Evolutionary conservation across 2,797 vertebrate species (phyloP), one percentile per base, ranked within the genome.

Genomic region (Neostethus bicornis): DNA sequence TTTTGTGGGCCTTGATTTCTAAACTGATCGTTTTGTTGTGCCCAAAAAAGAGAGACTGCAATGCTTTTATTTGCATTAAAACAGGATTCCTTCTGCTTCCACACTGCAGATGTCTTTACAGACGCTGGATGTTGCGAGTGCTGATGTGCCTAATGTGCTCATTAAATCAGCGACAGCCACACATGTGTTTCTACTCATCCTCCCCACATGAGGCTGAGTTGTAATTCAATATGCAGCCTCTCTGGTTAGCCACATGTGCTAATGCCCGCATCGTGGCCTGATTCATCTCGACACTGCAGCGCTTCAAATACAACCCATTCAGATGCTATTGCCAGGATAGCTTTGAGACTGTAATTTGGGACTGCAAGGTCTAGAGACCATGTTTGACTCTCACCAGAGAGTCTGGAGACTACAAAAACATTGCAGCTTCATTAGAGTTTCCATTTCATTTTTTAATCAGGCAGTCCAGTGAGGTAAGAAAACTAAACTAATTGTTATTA

Each of bases 171-270:
- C 45, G 44, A 67, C 69, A 43, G 75, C 38, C 45, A 68, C 80
- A 73, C 80, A 84, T 81, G 77, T 87, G 81, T 84, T 85, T 67
- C 66, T 57, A 61, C 64, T 82, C 66, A 66, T 66, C 63, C 64
- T 56, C 48, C 46, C 75, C 80, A 71, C 71, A 75, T 66, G 71
- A 73, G 72, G 66, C 75, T n/a, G 51, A 68, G 61, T 38, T 21
- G 25, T 84, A 83, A 88, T 89, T 85, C 75, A 85, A 85, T 90
- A 75, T 75, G 74, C 80, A 80, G 79, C 66, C 80, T 81, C 69
- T 51, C 77, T 67, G 76, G 82, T 86, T 86, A 89, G 82, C 88
- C 80, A 73, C 84, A 77, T 71, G 73, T 71, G 66, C 79, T 87
- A 76, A 85, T 70, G 58, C 61, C 61, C 70, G 50, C 70, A 60